These are phyloP conservation scores for Drosophila mimica DNA, from an alignment of 2,888 invertebrate genomes.

Conservation along the genomic window DNA sequence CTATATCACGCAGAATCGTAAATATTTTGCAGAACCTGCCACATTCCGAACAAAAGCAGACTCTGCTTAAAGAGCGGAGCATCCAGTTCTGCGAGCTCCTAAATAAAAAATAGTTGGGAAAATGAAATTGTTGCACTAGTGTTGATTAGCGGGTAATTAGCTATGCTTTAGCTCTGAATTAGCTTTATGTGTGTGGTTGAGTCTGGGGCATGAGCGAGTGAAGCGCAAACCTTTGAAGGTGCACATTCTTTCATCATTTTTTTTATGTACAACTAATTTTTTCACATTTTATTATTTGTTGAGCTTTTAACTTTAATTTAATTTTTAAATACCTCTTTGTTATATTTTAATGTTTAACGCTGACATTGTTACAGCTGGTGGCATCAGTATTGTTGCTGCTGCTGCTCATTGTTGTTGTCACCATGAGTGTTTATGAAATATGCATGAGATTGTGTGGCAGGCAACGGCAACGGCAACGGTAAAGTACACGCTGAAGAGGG, in stretches of 20 bases:
- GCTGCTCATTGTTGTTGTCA: constrained; percentile 44
- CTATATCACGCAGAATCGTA: neutral
- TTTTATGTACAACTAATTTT: constrained; percentile 37
- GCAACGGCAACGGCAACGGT: neutral
- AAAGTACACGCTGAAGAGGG: too few species aligned
- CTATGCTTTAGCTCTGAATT: neutral
- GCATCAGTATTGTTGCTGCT: constrained; percentile 21
- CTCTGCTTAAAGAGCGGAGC: neutral
- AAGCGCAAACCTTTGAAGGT: neutral
- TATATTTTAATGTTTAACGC: constrained; percentile 62
- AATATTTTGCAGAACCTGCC: neutral
- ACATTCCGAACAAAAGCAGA: neutral
- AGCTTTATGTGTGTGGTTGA: neutral
- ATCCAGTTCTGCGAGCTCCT: neutral
- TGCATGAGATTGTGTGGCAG: constrained; percentile 57
- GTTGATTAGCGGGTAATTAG: neutral
- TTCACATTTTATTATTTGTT: constrained; percentile 72
- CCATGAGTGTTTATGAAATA: constrained; percentile 67
- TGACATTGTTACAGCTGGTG: constrained; percentile 26
- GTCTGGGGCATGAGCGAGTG: neutral
- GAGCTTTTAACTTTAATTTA: constrained; percentile 79
- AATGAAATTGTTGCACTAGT: neutral
- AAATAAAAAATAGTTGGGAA: neutral
- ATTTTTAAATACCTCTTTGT: constrained; percentile 74
- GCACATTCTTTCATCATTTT: neutral